phyloP scores from a whole-genome alignment of 2,113 vertebrate genomes.

The Ochotona princeps region DNA sequence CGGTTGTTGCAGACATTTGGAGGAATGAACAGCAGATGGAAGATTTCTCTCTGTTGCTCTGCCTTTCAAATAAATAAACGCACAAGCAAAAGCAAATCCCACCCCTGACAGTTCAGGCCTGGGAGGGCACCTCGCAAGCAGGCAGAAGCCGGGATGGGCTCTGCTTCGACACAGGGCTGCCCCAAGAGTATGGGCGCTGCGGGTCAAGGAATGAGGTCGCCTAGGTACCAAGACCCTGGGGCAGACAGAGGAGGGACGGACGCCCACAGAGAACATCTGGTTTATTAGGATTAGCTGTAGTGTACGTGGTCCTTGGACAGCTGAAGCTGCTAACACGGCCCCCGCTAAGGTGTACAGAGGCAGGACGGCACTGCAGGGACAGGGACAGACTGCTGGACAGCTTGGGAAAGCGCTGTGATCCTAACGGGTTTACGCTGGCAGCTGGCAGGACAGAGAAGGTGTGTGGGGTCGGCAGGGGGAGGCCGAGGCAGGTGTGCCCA shows the following conservation, averaged over 20 bases:
- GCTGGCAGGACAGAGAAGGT: conserved; percentile 66
- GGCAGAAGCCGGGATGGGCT: too few species aligned
- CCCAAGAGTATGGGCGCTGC: too few species aligned
- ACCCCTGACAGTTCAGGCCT: too few species aligned
- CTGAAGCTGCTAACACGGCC: conserved; percentile 68
- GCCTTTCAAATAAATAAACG: too few species aligned
- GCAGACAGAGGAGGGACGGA: neutral
- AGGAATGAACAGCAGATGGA: too few species aligned
- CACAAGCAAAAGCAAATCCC: neutral
- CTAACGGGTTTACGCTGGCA: conserved; percentile 55
- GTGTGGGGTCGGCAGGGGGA: conserved; percentile 51
- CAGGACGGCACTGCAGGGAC: conserved; percentile 73
- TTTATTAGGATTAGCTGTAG: conserved; percentile 87
- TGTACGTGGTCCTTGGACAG: conserved; percentile 78
- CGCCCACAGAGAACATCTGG: conserved; percentile 81
- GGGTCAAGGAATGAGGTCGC: too few species aligned
- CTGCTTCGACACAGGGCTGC: too few species aligned
- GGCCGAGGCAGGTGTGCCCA: neutral
- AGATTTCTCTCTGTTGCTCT: too few species aligned
- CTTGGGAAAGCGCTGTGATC: conserved; percentile 67
- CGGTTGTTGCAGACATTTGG: too few species aligned
- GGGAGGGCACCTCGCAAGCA: neutral
- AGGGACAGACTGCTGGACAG: conserved; percentile 64
- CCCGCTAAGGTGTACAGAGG: conserved; percentile 74
- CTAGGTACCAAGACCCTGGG: too few species aligned